phyloP scores from a whole-genome alignment of 1,140 invertebrate species.

The Apis mellifera region Amel_HAv3.1 CM009939.2:10083001-10083500 shows the following conservation, averaged over 20 bases:
- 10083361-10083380: not conserved
- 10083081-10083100: not conserved
- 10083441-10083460: too few species aligned
- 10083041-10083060: not conserved
- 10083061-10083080: not conserved
- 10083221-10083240: conserved; percentile 49
- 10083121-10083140: not conserved
- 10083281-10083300: not conserved
- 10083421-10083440: conserved; percentile 14
- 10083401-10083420: not conserved
- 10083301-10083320: not conserved
- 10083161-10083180: conserved; percentile 70
- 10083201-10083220: conserved; percentile 64
- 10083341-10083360: too few species aligned
- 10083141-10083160: conserved; percentile 44
- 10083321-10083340: too few species aligned
- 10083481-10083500: too few species aligned
- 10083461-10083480: too few species aligned
- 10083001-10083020: conserved; percentile 53
- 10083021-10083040: conserved; percentile 15
- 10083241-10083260: conserved; percentile 61
- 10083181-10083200: conserved; percentile 60
- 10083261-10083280: conserved; percentile 50
- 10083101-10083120: too few species aligned
- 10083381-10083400: not conserved